Evolutionary conservation across 2,113 vertebrate species (phyloP), one percentile per base, ranked within the genome.

Genomic region (Chaetura pelagica): DNA sequence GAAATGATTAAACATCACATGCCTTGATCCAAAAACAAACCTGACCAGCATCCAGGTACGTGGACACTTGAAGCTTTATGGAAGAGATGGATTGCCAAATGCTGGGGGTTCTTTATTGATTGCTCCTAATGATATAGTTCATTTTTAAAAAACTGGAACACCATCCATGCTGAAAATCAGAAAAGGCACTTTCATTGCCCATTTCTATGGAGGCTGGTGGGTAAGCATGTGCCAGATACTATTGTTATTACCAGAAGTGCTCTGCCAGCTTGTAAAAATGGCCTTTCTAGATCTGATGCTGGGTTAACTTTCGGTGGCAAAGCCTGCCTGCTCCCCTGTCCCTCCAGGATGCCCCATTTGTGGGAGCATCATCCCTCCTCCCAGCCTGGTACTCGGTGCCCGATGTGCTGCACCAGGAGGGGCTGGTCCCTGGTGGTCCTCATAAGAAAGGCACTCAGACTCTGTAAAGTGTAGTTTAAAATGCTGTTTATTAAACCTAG

Each of bases 361-460:
- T 61, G 29, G 67, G 29, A 59, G 15, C n/a, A 48, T 18, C 7
- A 15, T 23, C 34, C 9, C 9, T 78, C 38, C 27, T 84, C 52
- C 27, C 79, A 44, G 30, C 38, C 38, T 68, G 49, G 61, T 17
- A 81, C 54, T 27, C 55, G 18, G 16, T 27, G 24, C 38, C 69
- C 61, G 34, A 7, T 1, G 2, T 58, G 34, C 67, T 80, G 40
- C 23, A 64, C 34, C 14, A 34, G 30, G 9, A 86, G 15, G 23
- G 35, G 19, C 57, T 79, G 68, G 19, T 46, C 17, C 1, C 0
- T 57, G 38, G 38, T 0, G 0, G 15, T 38, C 8, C 5, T 29
- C 20, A 3, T 19, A 35, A 49, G 20, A 84, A 89, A 42, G 20
- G 10, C 26, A 64, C 5, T 48, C 63, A 69, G 24, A n/a, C 5